phyloP scores from a whole-genome alignment of 2,113 vertebrate species.

The Turdus rufiventris region DNA sequence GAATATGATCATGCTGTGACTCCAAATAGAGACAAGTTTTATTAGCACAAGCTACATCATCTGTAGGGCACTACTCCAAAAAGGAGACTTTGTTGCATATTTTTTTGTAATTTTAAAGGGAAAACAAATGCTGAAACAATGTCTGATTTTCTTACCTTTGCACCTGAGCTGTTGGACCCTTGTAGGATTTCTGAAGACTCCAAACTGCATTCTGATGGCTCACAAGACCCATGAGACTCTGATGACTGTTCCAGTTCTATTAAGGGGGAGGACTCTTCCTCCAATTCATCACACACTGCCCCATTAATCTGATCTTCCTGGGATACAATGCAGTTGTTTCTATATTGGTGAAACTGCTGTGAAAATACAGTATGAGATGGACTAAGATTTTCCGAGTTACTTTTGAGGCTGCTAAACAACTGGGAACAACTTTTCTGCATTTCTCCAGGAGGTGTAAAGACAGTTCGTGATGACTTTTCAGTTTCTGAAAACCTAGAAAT shows the following conservation, averaged over 20 bases:
- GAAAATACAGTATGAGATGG: conserved; percentile 42
- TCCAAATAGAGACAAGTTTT: not conserved
- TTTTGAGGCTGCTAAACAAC: conserved; percentile 67
- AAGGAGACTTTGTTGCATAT: not conserved
- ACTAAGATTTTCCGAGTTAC: not conserved
- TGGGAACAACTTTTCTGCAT: conserved; percentile 69
- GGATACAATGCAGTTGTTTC: not conserved
- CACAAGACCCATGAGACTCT: not conserved
- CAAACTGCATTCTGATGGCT: not conserved
- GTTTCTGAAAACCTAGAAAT: not conserved
- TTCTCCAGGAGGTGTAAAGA: conserved; percentile 31
- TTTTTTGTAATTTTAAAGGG: not conserved
- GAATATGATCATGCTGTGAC: not conserved
- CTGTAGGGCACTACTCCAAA: not conserved
- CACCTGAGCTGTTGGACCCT: not conserved
- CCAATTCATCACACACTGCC: not conserved
- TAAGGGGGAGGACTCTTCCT: conserved; percentile 42
- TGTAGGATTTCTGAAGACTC: not conserved
- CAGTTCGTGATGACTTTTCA: not conserved
- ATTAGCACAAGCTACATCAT: not conserved
- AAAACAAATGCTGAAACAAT: not conserved
- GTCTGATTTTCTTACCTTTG: conserved; percentile 51
- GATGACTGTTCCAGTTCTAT: not conserved
- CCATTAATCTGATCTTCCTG: not conserved
- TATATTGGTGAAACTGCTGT: conserved; percentile 72